These are phyloP conservation scores for Anser cygnoides DNA, from an alignment of 2,113 vertebrate genomes.

Conservation along the genomic window DNA sequence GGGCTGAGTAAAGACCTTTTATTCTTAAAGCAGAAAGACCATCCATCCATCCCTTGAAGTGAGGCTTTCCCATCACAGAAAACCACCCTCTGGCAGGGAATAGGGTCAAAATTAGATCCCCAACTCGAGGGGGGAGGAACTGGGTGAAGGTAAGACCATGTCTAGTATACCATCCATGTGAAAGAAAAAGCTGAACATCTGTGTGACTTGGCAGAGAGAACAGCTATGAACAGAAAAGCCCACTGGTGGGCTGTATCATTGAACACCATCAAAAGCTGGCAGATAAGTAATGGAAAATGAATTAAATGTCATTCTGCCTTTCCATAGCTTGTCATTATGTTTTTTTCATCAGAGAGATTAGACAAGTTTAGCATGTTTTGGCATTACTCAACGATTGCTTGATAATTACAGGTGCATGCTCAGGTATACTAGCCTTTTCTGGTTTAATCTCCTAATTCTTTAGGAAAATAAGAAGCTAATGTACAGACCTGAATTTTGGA, in stretches of 20 bases:
- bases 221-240: background rate
- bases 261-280: conserved; percentile 30
- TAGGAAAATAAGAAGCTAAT: background rate
- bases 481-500: background rate
- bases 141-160: background rate
- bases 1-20: background rate
- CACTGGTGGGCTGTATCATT: background rate
- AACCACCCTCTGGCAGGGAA: no score
- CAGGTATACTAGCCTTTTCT: background rate
- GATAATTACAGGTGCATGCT: background rate
- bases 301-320: conserved; percentile 22
- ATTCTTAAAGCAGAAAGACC: background rate
- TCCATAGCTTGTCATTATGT: background rate
- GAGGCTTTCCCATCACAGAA: no score
- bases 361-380: background rate
- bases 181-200: background rate
- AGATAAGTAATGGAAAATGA: conserved; percentile 28
- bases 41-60: no score
- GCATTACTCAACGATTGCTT: background rate
- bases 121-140: no score
- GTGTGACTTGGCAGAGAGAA: background rate
- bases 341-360: background rate
- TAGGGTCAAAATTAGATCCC: no score
- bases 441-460: background rate
- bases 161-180: background rate